These are phyloP conservation scores for Euplexia lucipara DNA, from an alignment of 2,888 invertebrate species.

Conservation along the genomic window DNA sequence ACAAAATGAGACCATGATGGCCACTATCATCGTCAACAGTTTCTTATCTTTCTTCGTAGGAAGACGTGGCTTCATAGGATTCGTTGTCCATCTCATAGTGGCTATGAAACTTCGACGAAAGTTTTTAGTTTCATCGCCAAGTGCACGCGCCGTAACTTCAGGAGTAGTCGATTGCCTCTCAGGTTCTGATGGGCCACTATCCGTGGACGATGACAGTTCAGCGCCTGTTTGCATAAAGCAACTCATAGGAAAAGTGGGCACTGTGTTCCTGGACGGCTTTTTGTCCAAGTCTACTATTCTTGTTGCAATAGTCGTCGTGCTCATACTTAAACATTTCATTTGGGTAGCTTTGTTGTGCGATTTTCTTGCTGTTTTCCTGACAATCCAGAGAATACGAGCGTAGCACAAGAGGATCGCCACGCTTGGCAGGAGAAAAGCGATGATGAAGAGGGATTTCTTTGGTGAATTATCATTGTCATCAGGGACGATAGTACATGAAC, in stretches of 20 bases:
- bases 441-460: conserved; percentile 95
- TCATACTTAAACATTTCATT: conserved; percentile 75
- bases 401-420: conserved; percentile 95
- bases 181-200: conserved; percentile 73
- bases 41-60: conserved; percentile 95
- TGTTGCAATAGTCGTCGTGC: conserved; percentile 56
- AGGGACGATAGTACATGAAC: conserved; percentile 95
- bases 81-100: conserved; percentile 78
- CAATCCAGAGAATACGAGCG: conserved; percentile 95
- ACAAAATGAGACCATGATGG: conserved; percentile 97
- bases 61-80: conserved; percentile 89
- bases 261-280: conserved; percentile 60
- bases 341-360: conserved; percentile 83
- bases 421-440: conserved; percentile 96
- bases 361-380: conserved; percentile 92
- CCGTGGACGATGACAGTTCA: conserved; percentile 75
- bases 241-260: conserved; percentile 50
- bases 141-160: conserved; percentile 67
- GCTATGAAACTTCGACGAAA: conserved; percentile 77
- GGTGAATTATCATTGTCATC: conserved; percentile 93
- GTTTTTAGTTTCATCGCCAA: conserved; percentile 70
- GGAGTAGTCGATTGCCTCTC: conserved; percentile 75
- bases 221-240: conserved; percentile 69
- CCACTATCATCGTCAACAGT: conserved; percentile 96
- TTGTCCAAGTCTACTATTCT: conserved; percentile 60